These are phyloP conservation scores for Nephrotoma appendiculata DNA, from an alignment of 2,888 invertebrate genomes.

Conservation along the genomic window DNA sequence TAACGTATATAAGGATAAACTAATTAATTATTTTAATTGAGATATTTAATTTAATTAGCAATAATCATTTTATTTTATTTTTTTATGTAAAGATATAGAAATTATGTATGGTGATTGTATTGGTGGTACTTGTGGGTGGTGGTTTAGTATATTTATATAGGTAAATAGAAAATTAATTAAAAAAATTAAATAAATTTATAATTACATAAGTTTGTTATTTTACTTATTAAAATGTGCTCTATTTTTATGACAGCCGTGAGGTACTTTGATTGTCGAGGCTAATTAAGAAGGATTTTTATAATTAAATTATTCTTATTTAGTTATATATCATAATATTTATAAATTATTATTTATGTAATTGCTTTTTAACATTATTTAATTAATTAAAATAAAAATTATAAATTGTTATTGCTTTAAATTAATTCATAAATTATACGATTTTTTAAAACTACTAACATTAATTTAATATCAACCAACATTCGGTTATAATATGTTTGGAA, in stretches of 20 bases:
- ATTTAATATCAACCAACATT: neutral
- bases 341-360: neutral
- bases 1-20: neutral
- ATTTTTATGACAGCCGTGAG: slow-evolving; percentile 6
- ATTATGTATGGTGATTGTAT: neutral
- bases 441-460: neutral
- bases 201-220: neutral
- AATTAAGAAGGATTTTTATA: neutral
- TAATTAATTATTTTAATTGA: neutral
- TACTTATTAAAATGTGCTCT: slow-evolving; percentile 1
- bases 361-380: neutral
- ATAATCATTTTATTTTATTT: neutral
- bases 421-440: neutral
- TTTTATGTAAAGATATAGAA: neutral
- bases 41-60: neutral
- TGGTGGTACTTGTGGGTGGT: neutral
- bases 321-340: neutral
- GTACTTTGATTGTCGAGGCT: slow-evolving; percentile 7
- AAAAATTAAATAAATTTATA: neutral
- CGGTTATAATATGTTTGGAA: neutral
- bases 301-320: neutral
- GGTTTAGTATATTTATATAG: neutral
- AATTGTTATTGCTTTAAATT: neutral
- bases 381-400: neutral
- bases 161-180: neutral